A percentile compares a stretch with the other conserved stretches of the same genome.
These are phyloP conservation scores for Pherbina coryleti DNA, from an alignment of 2,888 invertebrate genomes.

Conservation along the genomic window DNA sequence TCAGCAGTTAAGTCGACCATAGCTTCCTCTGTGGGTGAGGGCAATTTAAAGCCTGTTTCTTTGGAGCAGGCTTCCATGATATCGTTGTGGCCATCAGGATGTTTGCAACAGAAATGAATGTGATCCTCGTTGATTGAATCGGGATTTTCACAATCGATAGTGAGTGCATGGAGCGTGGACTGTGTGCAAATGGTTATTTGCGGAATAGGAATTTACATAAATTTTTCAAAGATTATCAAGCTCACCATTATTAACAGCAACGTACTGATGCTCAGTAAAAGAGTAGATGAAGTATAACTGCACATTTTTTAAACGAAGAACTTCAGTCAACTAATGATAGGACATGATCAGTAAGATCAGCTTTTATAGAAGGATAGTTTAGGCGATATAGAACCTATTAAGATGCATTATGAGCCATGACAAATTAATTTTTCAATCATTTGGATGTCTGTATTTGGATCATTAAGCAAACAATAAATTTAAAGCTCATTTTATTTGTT, in stretches of 20 bases:
- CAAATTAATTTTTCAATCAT: too few relatives aligned
- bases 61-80: conserved; percentile 54
- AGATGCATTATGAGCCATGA: too few relatives aligned
- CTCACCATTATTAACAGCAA: not conserved
- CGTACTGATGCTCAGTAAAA: not conserved
- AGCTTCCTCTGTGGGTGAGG: conserved; percentile 53
- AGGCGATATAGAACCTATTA: too few relatives aligned
- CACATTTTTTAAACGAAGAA: too few relatives aligned
- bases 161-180: conserved; percentile 19
- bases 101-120: conserved; percentile 58
- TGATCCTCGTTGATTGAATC: conserved; percentile 55
- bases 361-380: too few relatives aligned
- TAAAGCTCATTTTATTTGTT: too few relatives aligned
- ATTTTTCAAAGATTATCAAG: too few relatives aligned
- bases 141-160: conserved; percentile 55
- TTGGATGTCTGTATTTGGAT: too few relatives aligned
- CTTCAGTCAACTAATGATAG: too few relatives aligned
- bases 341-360: too few relatives aligned
- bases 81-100: conserved; percentile 59
- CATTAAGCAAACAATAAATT: too few relatives aligned
- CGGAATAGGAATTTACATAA: not conserved
- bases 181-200: not conserved
- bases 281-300: too few relatives aligned
- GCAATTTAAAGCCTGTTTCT: conserved; percentile 52
- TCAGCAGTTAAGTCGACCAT: conserved; percentile 57